A percentile compares a stretch with the other conserved stretches of the same genome.
These are phyloP conservation scores for Campopleginae sp. DNA, from an alignment of 2,888 invertebrate genomes.

Conservation along the genomic window DNA sequence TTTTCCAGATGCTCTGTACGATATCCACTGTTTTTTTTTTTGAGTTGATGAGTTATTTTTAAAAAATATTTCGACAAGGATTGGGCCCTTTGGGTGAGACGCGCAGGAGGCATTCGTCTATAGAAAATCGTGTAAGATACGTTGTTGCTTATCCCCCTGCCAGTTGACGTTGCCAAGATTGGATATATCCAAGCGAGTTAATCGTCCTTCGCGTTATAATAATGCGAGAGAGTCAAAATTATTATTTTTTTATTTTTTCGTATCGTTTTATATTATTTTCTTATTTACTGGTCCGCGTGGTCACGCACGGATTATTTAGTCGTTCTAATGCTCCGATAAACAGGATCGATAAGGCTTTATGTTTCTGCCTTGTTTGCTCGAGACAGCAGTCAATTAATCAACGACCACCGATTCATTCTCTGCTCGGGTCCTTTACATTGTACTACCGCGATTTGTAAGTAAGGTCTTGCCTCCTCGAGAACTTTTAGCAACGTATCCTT, in stretches of 20 bases:
- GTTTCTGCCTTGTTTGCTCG: slow-evolving; percentile 33
- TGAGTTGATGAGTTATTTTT: neutral
- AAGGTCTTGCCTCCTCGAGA: neutral
- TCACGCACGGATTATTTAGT: slow-evolving; percentile 60
- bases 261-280: slow-evolving; percentile 25
- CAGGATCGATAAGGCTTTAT: slow-evolving; percentile 27
- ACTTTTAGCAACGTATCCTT: slow-evolving; percentile 9
- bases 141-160: slow-evolving; percentile 33
- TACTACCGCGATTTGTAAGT: slow-evolving; percentile 8
- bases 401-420: slow-evolving; percentile 29
- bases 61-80: neutral
- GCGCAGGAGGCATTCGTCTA: neutral
- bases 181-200: slow-evolving; percentile 57
- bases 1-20: too few species aligned
- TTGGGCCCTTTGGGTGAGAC: neutral
- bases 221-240: slow-evolving; percentile 14
- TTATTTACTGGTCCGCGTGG: slow-evolving; percentile 24
- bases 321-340: slow-evolving; percentile 33
- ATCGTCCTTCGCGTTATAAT: slow-evolving; percentile 45
- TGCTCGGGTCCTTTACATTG: slow-evolving; percentile 38
- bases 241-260: neutral
- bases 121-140: slow-evolving; percentile 26
- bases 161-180: slow-evolving; percentile 41
- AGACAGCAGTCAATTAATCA: slow-evolving; percentile 45
- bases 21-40: neutral